Evolutionary conservation across 2,113 vertebrate species (phyloP), one percentile per base, ranked within the genome.

Genomic region (Cinclus mexicanus): DNA sequence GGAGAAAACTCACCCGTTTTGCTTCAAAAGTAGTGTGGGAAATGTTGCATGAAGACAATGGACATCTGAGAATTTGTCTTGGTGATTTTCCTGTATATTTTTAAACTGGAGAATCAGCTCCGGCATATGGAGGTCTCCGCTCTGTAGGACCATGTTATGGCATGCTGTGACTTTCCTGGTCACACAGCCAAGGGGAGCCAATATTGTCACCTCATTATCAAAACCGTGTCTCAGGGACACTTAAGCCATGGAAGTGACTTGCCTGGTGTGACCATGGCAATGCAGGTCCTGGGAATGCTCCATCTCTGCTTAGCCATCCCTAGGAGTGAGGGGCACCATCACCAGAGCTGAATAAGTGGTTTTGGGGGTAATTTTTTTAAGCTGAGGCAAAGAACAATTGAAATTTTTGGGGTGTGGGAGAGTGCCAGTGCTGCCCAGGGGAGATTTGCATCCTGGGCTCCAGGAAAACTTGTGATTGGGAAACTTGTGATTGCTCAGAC

Each of bases 141-240:
- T 1, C 17, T 39, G 21, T 1, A 5, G 39, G 29, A 46, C n/a
- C 4, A 0, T 0, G 0, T 26, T 55, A 20, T 0, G 0, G 4
- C 44, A 47, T 68, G 5, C 16, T 2, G 1, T 0, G 2, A 56
- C 65, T 63, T 59, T 46, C 28, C 64, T 1, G 0, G n/a, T 25
- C 31, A 7, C 0, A 1, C 11, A 4, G 33, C 33, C 44, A 10
- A 17, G 7, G 26, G 14, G 12, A 65, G 7, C 18, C 4, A 3
- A 60, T 85, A 49, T 31, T 31, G 44, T 56, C n/a, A 10, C 46
- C 41, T 92, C 25, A 8, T 7, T 2, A 1, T 25, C 35, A 15
- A 11, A 25, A 12, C 26, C 35, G 33, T 23, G 20, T 56, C 61
- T 75, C 1, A 2, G 44, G 63, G 49, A 47, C 26, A 24, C 26